phyloP scores from a whole-genome alignment of 2,888 invertebrate species.

The Plutella xylostella region DNA sequence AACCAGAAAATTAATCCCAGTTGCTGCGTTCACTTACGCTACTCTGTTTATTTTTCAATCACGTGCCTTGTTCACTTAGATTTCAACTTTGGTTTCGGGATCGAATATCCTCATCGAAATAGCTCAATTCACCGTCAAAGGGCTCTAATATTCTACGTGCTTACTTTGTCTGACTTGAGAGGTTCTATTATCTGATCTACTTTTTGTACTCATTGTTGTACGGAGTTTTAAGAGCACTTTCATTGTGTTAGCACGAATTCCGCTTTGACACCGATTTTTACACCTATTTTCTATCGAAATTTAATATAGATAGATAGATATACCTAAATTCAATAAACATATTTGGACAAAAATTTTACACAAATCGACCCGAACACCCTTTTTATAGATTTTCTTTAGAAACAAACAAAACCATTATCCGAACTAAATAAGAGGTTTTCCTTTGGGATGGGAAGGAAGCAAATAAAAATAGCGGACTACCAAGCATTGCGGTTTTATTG shows the following conservation, averaged over 20 bases:
- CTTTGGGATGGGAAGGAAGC: slow-evolving; percentile 21
- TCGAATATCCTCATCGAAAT: not conserved
- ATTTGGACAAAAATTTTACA: too few species aligned
- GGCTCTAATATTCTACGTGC: slow-evolving; percentile 63
- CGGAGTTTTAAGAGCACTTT: too few species aligned
- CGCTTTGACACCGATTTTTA: too few species aligned
- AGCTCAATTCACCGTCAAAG: too few species aligned
- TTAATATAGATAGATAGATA: too few species aligned
- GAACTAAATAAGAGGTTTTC: slow-evolving; percentile 32
- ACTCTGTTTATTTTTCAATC: slow-evolving; percentile 34
- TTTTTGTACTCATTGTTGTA: slow-evolving; percentile 26
- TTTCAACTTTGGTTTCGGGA: slow-evolving; percentile 30
- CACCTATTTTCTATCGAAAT: too few species aligned
- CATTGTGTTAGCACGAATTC: too few species aligned
- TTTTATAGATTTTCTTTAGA: slow-evolving; percentile 15
- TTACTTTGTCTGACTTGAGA: slow-evolving; percentile 34
- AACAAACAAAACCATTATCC: slow-evolving; percentile 35
- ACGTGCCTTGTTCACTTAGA: slow-evolving; percentile 26
- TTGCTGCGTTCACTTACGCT: slow-evolving; percentile 29
- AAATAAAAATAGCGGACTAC: slow-evolving; percentile 32
- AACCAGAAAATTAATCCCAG: slow-evolving; percentile 37
- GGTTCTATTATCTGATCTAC: slow-evolving; percentile 43
- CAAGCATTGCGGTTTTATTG: slow-evolving; percentile 30
- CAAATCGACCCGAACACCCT: too few species aligned
- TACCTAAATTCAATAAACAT: too few species aligned